A percentile compares a stretch with the other conserved stretches of the same genome.
Evolutionary conservation across 2,888 invertebrate genomes (phyloP).

Genomic region (Protophormia terraenovae): DNA sequence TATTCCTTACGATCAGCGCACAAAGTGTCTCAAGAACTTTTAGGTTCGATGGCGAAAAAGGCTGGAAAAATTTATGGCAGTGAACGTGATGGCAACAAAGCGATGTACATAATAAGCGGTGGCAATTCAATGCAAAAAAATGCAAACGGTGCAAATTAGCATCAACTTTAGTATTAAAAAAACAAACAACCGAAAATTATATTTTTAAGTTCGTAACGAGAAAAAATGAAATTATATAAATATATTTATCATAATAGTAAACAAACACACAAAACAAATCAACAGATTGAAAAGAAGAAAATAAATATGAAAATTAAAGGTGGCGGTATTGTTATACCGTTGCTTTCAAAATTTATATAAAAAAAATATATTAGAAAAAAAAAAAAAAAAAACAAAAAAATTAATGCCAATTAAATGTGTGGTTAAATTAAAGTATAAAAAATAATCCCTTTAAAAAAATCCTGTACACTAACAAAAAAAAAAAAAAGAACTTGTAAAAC

Average conservation of each 20-base stretch:
- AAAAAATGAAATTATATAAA: conserved; percentile 38
- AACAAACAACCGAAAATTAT: conserved; percentile 46
- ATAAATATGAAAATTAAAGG: conserved; percentile 33
- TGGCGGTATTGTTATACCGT: conserved; percentile 12
- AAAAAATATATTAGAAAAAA: conserved; percentile 12
- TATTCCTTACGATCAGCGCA: conserved; percentile 96
- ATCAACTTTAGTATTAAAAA: conserved; percentile 60
- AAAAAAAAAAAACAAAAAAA: conserved; percentile 19
- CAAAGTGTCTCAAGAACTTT: conserved; percentile 96
- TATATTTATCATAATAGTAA: conserved; percentile 44
- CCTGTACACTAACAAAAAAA: conserved; percentile 60
- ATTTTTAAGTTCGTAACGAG: conserved; percentile 58
- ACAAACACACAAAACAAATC: conserved; percentile 18
- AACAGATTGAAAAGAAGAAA: conserved; percentile 15
- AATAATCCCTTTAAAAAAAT: conserved; percentile 54
- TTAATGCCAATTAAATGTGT: conserved; percentile 65
- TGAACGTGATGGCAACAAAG: conserved; percentile 79
- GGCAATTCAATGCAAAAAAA: conserved; percentile 71
- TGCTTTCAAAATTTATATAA: conserved; percentile 35
- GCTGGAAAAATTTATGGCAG: conserved; percentile 99
- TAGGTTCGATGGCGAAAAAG: conserved; percentile 98
- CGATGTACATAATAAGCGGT: conserved; percentile 76
- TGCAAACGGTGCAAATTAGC: conserved; percentile 76
- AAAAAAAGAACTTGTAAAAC: conserved; percentile 52
- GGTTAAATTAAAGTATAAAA: conserved; percentile 42